phyloP scores from a whole-genome alignment of 2,113 vertebrate genomes.

The Asarcornis scutulata region DNA sequence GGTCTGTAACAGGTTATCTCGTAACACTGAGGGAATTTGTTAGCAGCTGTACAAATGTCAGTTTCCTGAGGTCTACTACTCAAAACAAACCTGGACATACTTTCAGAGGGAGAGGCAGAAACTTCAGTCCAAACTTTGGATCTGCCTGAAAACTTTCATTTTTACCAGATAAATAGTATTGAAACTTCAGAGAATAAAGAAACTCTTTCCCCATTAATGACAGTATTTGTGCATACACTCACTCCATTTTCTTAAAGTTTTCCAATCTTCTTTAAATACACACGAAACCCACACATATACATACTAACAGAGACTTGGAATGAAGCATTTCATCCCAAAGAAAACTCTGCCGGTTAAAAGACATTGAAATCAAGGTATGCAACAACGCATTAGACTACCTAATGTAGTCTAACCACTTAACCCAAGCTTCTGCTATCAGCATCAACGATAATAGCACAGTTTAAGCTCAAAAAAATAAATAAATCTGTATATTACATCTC shows the following conservation, averaged over 20 bases:
- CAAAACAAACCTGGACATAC: neutral
- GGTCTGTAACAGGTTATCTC: neutral
- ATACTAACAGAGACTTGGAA: neutral
- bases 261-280: neutral
- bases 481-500: neutral
- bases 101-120: neutral
- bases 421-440: neutral
- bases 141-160: neutral
- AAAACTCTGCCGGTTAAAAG: neutral
- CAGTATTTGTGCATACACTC: neutral
- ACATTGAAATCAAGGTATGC: neutral
- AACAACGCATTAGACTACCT: neutral
- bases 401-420: neutral
- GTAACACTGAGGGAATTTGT: neutral
- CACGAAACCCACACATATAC: neutral
- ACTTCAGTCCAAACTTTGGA: neutral
- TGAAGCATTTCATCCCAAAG: neutral
- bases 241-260: neutral
- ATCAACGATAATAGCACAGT: neutral
- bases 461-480: conserved; percentile 15
- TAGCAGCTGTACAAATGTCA: neutral
- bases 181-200: neutral
- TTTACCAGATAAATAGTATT: neutral
- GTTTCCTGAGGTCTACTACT: neutral
- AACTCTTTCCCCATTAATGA: neutral